Conservation (phyloP, 2,888 invertebrate genomes). For the Pristionchus entomophagus region DNA sequence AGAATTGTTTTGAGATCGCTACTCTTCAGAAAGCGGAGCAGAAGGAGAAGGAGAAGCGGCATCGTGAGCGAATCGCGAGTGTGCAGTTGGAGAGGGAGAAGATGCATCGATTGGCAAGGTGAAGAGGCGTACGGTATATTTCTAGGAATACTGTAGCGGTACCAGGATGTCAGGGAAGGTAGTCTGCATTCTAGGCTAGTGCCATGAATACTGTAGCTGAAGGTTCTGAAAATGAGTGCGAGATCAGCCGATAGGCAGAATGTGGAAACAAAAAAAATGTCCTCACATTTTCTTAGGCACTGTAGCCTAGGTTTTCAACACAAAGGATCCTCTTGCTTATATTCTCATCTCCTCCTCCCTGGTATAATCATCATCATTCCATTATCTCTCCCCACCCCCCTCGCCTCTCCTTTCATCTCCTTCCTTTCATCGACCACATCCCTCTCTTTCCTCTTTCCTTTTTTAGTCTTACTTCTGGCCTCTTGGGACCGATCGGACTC, state of each 20-base stretch:
- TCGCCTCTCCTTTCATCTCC: neutral
- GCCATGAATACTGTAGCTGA: no score
- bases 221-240: no score
- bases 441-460: neutral
- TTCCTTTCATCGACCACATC: neutral
- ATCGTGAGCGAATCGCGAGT: conserved; percentile 66
- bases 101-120: conserved; percentile 68
- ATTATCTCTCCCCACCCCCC: neutral
- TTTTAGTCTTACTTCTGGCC: neutral
- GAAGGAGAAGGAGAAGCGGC: conserved; percentile 71
- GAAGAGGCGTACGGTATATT: no score
- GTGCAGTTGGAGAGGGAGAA: conserved; percentile 69
- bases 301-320: no score
- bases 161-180: no score
- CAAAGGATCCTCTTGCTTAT: neutral
- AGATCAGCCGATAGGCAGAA: no score
- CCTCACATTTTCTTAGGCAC: no score
- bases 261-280: no score
- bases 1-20: no score
- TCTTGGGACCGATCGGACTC: conserved; percentile 2
- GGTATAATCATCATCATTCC: neutral
- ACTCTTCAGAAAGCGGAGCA: conserved; percentile 71
- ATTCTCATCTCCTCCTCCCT: neutral
- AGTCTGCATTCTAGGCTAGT: no score
- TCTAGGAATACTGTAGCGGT: no score